A percentile compares a stretch with the other conserved stretches of the same genome.
phyloP scores from a whole-genome alignment of 2,113 vertebrate genomes.

The Xiphophorus maculatus region DNA sequence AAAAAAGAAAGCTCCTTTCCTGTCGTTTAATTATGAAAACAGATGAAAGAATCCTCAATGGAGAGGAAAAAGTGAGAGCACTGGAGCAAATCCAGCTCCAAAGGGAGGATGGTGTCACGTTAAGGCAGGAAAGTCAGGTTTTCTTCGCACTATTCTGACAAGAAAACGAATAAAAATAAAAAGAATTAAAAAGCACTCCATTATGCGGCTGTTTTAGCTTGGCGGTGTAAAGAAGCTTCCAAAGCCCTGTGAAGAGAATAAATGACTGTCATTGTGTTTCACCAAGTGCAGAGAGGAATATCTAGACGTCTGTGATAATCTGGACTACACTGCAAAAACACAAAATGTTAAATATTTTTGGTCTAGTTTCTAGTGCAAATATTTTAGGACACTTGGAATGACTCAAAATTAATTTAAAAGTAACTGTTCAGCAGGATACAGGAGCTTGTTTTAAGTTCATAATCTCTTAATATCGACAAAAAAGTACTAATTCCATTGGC shows the following conservation, averaged over 20 bases:
- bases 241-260: conserved; percentile 24
- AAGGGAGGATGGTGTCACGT: neutral
- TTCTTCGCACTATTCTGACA: conserved; percentile 38
- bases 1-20: neutral
- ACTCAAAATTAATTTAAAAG: too few species aligned
- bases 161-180: conserved; percentile 12
- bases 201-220: conserved; percentile 31
- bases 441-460: too few species aligned
- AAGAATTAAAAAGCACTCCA: conserved; percentile 57
- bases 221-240: neutral
- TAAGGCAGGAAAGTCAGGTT: conserved; percentile 20
- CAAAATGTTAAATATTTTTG: too few species aligned
- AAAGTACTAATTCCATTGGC: too few species aligned
- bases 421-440: too few species aligned
- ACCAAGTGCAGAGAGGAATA: conserved; percentile 20
- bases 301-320: conserved; percentile 56
- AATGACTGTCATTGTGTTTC: conserved; percentile 6
- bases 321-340: conserved; percentile 43
- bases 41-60: neutral
- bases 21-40: neutral
- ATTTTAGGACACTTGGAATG: too few species aligned
- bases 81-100: conserved; percentile 13
- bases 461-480: too few species aligned
- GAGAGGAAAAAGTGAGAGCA: neutral
- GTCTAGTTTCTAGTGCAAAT: too few species aligned